Percentiles rank a stretch among this genome's conserved stretches.
These are phyloP conservation scores for Drosophila melanica DNA, from an alignment of 1,140 invertebrate genomes.

Conservation along the genomic window DNA sequence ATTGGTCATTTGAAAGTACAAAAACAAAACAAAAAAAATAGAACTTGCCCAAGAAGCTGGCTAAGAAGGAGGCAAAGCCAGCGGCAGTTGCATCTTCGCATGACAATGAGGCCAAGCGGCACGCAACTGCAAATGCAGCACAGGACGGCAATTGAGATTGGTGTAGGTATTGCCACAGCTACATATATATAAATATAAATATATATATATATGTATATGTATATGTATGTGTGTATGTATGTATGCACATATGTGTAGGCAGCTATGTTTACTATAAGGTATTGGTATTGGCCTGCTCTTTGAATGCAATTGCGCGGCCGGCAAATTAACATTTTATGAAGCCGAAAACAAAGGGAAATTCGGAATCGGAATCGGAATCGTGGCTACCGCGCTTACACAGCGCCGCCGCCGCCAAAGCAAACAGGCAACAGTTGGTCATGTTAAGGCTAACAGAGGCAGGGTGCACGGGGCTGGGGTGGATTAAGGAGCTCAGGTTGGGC, in stretches of 20 bases:
- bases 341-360: constrained; percentile 80
- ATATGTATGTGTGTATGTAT: not conserved
- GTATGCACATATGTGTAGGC: not conserved
- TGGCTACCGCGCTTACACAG: constrained; percentile 78
- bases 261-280: not conserved
- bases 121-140: constrained; percentile 33
- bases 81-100: constrained; percentile 41
- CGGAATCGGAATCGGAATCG: constrained; percentile 77
- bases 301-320: constrained; percentile 74
- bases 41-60: constrained; percentile 21
- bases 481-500: constrained; percentile 31
- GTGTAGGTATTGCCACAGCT: not conserved
- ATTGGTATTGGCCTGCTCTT: constrained; percentile 37
- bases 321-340: constrained; percentile 82
- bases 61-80: constrained; percentile 15
- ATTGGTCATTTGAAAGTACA: constrained; percentile 74
- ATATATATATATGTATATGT: not conserved
- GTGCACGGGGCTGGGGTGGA: not conserved
- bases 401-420: constrained; percentile 57
- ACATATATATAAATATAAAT: not conserved
- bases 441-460: not conserved
- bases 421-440: constrained; percentile 31
- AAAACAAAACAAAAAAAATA: constrained; percentile 10
- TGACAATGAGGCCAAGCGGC: constrained; percentile 43
- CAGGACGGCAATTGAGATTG: constrained; percentile 27